Conservation (phyloP, 1,140 invertebrate species). For the Tetragnatha versicolor region DNA sequence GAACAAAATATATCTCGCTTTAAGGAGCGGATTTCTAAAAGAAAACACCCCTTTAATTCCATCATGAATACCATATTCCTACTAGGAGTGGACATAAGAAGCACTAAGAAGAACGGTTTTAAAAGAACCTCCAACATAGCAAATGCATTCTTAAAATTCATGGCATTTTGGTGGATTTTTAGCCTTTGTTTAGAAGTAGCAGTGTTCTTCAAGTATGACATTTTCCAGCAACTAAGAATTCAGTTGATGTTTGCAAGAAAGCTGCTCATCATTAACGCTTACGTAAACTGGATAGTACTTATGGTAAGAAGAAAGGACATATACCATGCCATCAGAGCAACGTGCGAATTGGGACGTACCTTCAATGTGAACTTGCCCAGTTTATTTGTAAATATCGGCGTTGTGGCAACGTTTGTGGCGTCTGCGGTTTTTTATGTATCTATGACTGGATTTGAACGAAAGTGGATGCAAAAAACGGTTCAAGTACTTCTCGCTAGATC, state of each 20-base stretch:
- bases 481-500: not conserved
- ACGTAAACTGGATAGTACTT: not conserved
- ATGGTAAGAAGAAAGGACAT: not conserved
- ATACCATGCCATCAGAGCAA: not conserved
- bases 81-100: not conserved
- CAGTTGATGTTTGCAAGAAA: not conserved
- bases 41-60: not conserved
- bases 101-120: not conserved
- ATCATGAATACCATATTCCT: not conserved
- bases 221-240: not conserved
- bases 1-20: too few species aligned
- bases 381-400: not conserved
- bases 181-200: not conserved
- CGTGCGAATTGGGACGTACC: not conserved
- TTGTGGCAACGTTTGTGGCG: not conserved
- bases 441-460: not conserved
- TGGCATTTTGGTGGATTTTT: not conserved
- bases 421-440: not conserved
- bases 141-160: not conserved
- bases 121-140: not conserved
- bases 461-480: not conserved
- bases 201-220: not conserved
- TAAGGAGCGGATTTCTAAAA: too few species aligned
- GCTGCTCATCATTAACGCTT: not conserved
- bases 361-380: too few species aligned